phyloP scores from a whole-genome alignment of 2,797 vertebrate species.

The Liasis olivaceus region DNA sequence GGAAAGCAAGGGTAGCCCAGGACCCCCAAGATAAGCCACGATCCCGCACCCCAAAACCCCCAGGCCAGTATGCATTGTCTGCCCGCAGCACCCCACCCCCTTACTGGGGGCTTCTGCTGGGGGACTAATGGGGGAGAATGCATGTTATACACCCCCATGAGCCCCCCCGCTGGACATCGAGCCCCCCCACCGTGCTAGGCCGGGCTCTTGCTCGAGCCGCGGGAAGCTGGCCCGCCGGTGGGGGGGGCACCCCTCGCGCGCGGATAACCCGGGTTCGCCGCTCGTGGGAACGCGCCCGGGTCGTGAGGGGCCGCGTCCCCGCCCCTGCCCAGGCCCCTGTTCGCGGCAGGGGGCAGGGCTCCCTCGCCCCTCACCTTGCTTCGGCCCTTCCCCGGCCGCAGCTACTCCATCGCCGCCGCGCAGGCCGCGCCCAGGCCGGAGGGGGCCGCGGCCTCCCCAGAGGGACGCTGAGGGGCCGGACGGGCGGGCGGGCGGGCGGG shows the following conservation, averaged over 20 bases:
- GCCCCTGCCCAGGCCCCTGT: not conserved
- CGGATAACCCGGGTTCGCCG: not conserved
- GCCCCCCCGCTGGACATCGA: not conserved
- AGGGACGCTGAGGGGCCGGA: too few relatives aligned
- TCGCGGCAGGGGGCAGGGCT: not conserved
- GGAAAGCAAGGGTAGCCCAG: not conserved
- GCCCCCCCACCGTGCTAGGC: not conserved
- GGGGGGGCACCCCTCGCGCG: not conserved
- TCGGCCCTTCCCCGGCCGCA: not conserved
- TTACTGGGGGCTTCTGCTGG: too few relatives aligned
- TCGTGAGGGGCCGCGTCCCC: not conserved
- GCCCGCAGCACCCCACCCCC: too few relatives aligned
- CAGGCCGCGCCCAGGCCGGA: constrained; percentile 9
- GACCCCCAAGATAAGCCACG: too few relatives aligned
- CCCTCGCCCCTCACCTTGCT: not conserved
- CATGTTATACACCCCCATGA: too few relatives aligned
- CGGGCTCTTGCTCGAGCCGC: too few relatives aligned
- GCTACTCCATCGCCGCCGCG: not conserved
- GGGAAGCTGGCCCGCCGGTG: not conserved
- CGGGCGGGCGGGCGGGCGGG: not conserved
- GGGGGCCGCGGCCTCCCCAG: not conserved
- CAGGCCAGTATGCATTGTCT: too few relatives aligned
- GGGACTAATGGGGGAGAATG: too few relatives aligned
- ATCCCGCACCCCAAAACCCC: too few relatives aligned
- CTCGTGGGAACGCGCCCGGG: not conserved